A percentile compares a stretch with the other conserved stretches of the same genome.
Evolutionary conservation across 2,797 vertebrate genomes (phyloP).

Genomic region (Ctenopoma kingsleyae): DNA sequence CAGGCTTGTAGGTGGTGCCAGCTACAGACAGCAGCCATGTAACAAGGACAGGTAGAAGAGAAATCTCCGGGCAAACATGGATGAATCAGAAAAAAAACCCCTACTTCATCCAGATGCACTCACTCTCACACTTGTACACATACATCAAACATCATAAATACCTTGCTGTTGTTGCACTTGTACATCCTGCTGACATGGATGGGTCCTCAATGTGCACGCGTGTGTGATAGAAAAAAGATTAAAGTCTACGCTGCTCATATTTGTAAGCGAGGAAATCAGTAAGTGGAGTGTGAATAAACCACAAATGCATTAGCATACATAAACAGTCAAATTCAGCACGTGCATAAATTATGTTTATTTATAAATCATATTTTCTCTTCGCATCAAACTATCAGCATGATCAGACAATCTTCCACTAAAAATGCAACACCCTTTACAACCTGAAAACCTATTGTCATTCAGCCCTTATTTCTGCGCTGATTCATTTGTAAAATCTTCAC

Average conservation of each 20-base stretch:
- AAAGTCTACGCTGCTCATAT: slow-evolving; percentile 19
- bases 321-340: slow-evolving; percentile 29
- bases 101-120: slow-evolving; percentile 51
- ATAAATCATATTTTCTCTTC: slow-evolving; percentile 29
- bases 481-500: slow-evolving; percentile 65
- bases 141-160: slow-evolving; percentile 51
- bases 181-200: slow-evolving; percentile 47
- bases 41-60: slow-evolving; percentile 76
- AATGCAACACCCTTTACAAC: slow-evolving; percentile 26
- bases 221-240: slow-evolving; percentile 2
- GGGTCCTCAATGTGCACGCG: slow-evolving; percentile 1
- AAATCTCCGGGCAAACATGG: slow-evolving; percentile 46
- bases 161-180: slow-evolving; percentile 7
- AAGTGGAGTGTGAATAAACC: slow-evolving; percentile 25
- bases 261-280: slow-evolving; percentile 40
- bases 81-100: slow-evolving; percentile 49
- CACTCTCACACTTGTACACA: slow-evolving; percentile 10
- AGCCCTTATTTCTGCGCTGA: slow-evolving; percentile 44
- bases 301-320: slow-evolving; percentile 36
- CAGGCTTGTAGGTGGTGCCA: slow-evolving; percentile 78
- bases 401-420: slow-evolving; percentile 29
- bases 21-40: slow-evolving; percentile 76
- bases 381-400: slow-evolving; percentile 29
- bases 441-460: slow-evolving; percentile 47
- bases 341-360: background rate